These are phyloP conservation scores for Sporophila hypoxantha DNA, from an alignment of 2,113 vertebrate species.

Conservation along the genomic window DNA sequence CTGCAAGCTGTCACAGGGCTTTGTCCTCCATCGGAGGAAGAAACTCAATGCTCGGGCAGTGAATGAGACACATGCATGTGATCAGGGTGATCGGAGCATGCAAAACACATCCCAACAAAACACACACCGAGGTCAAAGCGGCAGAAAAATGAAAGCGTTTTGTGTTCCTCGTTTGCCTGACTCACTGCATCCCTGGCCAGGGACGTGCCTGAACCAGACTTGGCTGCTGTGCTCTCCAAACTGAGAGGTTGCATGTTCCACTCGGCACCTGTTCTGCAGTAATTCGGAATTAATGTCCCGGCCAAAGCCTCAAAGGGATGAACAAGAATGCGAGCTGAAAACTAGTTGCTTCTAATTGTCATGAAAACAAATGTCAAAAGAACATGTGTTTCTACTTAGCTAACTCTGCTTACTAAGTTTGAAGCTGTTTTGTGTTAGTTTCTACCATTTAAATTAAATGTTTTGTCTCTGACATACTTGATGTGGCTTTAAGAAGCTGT, in stretches of 20 bases:
- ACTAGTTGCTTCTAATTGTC: slow-evolving; percentile 61
- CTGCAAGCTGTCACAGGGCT: neutral
- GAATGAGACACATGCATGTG: slow-evolving; percentile 26
- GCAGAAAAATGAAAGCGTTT: slow-evolving; percentile 38
- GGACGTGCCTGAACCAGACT: slow-evolving; percentile 13
- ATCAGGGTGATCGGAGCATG: slow-evolving; percentile 20
- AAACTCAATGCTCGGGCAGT: neutral
- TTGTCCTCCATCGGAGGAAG: neutral
- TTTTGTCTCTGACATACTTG: slow-evolving; percentile 63
- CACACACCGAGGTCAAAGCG: slow-evolving; percentile 22
- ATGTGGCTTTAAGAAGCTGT: slow-evolving; percentile 58
- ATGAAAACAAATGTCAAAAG: slow-evolving; percentile 58
- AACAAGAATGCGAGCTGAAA: slow-evolving; percentile 45
- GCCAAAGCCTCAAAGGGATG: slow-evolving; percentile 2
- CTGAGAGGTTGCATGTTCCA: neutral
- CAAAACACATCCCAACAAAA: slow-evolving; percentile 26
- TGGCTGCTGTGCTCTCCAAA: neutral
- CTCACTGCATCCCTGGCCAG: neutral
- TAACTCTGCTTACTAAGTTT: slow-evolving; percentile 35
- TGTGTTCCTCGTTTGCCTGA: slow-evolving; percentile 40
- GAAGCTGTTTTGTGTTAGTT: slow-evolving; percentile 61
- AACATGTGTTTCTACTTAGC: slow-evolving; percentile 55
- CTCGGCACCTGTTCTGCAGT: slow-evolving; percentile 39
- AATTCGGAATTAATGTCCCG: neutral
- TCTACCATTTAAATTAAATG: slow-evolving; percentile 56